Evolutionary conservation across 2,888 invertebrate genomes (phyloP).

Genomic region (Eubasilissa splendida): DNA sequence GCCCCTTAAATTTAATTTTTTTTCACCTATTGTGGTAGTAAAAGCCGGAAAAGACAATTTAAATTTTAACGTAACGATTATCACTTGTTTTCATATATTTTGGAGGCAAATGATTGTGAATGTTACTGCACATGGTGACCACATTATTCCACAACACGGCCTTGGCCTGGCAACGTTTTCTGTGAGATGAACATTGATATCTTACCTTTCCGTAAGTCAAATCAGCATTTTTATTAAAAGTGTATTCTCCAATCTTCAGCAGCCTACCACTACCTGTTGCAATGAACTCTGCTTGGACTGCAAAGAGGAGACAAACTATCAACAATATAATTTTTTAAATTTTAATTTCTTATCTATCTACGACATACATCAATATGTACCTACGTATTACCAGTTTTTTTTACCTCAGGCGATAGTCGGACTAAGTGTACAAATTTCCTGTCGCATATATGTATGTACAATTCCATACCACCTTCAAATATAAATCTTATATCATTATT

Average conservation of each 20-base stretch:
- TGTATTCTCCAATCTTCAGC: not conserved
- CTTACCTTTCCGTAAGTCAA: not conserved
- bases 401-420: no score
- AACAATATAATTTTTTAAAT: no score
- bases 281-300: not conserved
- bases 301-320: not conserved
- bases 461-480: no score
- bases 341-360: no score
- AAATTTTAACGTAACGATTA: no score
- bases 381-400: no score
- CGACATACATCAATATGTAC: no score
- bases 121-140: not conserved
- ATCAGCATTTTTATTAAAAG: not conserved
- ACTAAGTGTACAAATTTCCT: no score
- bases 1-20: no score
- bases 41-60: no score
- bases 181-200: conserved; percentile 8
- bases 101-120: conserved; percentile 9
- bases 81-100: not conserved
- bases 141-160: not conserved
- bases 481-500: not conserved
- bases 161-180: conserved; percentile 7
- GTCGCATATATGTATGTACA: no score
- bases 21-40: no score
- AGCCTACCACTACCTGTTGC: not conserved